These are phyloP conservation scores for Halictus quadricinctus DNA, from an alignment of 2,888 invertebrate genomes.

Conservation along the genomic window DNA sequence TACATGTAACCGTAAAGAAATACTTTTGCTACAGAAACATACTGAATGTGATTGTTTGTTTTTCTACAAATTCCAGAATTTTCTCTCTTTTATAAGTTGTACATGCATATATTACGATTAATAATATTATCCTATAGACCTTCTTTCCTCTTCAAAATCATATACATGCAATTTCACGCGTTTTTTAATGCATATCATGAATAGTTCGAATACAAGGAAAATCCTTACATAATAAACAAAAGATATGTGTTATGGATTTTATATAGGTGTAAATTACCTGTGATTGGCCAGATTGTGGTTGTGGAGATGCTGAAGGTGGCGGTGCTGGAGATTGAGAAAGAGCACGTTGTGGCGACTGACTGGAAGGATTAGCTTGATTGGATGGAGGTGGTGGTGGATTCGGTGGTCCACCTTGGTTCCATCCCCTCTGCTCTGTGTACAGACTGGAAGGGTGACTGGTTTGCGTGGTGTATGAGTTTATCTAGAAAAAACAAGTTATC, in stretches of 20 bases:
- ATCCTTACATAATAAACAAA: not conserved
- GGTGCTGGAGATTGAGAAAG: conserved; percentile 81
- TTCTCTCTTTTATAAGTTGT: not conserved
- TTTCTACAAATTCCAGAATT: not conserved
- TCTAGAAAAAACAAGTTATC: conserved; percentile 64
- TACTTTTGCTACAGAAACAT: not conserved
- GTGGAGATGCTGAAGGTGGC: conserved; percentile 81
- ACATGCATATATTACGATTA: not conserved
- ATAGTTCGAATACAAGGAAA: not conserved
- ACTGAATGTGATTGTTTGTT: not conserved
- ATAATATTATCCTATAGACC: not conserved
- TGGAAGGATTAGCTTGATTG: conserved; percentile 79
- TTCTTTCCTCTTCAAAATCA: not conserved
- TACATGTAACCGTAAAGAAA: not conserved
- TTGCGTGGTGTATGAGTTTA: conserved; percentile 80
- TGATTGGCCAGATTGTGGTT: conserved; percentile 78
- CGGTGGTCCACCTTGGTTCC: conserved; percentile 80
- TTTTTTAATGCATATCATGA: not conserved
- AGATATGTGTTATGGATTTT: not conserved
- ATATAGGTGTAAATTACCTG: conserved; percentile 69
- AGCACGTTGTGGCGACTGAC: conserved; percentile 81
- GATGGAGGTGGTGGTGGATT: conserved; percentile 78
- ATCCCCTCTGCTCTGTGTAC: conserved; percentile 80
- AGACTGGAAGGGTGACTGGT: conserved; percentile 78
- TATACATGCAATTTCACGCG: not conserved